These are phyloP conservation scores for Sylvia borin DNA, from an alignment of 2,797 vertebrate genomes.

Conservation along the genomic window DNA sequence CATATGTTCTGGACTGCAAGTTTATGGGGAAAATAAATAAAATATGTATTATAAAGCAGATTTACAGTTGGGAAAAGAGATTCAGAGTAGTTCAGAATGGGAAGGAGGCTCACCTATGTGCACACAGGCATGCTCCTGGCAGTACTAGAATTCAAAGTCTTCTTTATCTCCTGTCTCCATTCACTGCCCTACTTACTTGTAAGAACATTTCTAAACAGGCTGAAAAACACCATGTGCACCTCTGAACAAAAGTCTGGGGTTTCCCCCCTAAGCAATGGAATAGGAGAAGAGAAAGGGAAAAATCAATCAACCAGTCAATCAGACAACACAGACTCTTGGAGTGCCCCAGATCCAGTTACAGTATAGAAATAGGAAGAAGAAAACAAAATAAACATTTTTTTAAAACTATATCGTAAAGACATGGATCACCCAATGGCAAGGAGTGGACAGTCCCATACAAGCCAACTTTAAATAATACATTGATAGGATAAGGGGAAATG, in stretches of 20 bases:
- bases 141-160: not conserved
- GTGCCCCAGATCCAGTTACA: not conserved
- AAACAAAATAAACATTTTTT: not conserved
- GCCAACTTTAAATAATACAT: not conserved
- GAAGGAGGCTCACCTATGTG: not conserved
- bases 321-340: not conserved
- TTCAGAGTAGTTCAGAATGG: not conserved
- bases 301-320: not conserved
- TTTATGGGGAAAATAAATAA: not conserved
- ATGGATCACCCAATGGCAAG: accelerated
- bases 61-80: not conserved
- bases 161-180: not conserved
- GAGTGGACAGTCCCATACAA: not conserved
- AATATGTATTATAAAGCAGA: not conserved
- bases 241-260: not conserved
- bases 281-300: not conserved
- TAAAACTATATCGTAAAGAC: not conserved
- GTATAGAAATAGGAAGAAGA: not conserved
- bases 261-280: not conserved
- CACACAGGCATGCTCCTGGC: not conserved
- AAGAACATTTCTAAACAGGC: not conserved
- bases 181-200: not conserved
- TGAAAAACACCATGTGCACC: not conserved
- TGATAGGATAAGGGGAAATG: not conserved
- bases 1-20: not conserved